phyloP scores from a whole-genome alignment of 2,888 invertebrate species.

The Caenorhabditis sp. region DNA sequence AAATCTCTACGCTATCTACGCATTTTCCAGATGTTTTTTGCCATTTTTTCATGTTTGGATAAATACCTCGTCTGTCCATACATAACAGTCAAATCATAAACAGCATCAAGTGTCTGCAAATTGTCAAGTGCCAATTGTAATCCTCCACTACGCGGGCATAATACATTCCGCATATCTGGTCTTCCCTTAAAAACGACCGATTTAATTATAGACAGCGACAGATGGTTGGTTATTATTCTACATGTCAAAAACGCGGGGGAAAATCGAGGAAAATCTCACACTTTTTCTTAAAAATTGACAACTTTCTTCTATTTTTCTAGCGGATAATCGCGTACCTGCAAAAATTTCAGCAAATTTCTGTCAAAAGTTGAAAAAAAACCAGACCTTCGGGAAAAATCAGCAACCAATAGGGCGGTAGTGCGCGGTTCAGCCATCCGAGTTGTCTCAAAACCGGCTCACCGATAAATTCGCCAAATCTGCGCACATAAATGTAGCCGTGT shows the following conservation, averaged over 20 bases:
- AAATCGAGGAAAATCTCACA: slow-evolving; percentile 7
- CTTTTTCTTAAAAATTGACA: slow-evolving; percentile 37
- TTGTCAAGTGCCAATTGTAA: slow-evolving; percentile 58
- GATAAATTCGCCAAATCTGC: slow-evolving; percentile 61
- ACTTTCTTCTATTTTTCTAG: slow-evolving; percentile 48
- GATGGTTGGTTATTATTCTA: background rate
- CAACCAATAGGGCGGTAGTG: slow-evolving; percentile 60
- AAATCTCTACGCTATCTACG: no score
- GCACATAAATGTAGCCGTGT: slow-evolving; percentile 68
- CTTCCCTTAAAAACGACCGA: slow-evolving; percentile 26
- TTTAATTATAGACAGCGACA: background rate
- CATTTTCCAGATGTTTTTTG: no score
- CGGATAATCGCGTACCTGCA: slow-evolving; percentile 27
- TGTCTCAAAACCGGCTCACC: slow-evolving; percentile 57
- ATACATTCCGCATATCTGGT: slow-evolving; percentile 49
- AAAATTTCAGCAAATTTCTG: background rate
- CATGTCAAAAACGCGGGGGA: no score
- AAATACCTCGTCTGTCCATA: slow-evolving; percentile 61
- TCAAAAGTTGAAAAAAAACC: background rate
- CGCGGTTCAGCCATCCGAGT: slow-evolving; percentile 51
- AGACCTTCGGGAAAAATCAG: slow-evolving; percentile 67
- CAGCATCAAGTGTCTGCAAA: slow-evolving; percentile 53
- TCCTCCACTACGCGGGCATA: slow-evolving; percentile 62
- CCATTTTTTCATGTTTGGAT: background rate
- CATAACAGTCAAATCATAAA: slow-evolving; percentile 67